phyloP scores from a whole-genome alignment of 2,888 invertebrate genomes.

The Tubiluchus corallicola region DNA sequence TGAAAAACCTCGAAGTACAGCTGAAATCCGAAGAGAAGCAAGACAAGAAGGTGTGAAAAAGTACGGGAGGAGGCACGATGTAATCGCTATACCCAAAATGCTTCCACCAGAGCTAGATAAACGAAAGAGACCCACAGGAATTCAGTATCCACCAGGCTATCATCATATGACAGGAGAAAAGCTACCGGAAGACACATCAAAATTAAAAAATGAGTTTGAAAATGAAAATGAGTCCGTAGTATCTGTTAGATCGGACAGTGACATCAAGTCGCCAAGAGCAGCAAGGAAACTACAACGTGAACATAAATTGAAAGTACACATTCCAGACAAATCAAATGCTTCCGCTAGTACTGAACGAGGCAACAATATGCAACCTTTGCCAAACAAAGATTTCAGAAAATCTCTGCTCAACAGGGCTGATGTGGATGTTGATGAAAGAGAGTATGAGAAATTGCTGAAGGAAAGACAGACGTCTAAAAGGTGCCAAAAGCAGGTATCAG shows the following conservation, averaged over 20 bases:
- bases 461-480: too few species aligned
- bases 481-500: too few species aligned
- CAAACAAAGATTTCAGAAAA: slow-evolving; percentile 54
- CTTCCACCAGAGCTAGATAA: not conserved
- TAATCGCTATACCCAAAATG: not conserved
- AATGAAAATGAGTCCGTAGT: not conserved
- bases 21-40: not conserved
- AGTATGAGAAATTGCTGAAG: not conserved
- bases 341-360: not conserved
- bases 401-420: slow-evolving; percentile 41
- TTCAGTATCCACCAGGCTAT: not conserved
- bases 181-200: not conserved
- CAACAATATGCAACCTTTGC: not conserved
- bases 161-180: not conserved
- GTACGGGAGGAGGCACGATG: not conserved
- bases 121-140: not conserved
- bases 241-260: not conserved
- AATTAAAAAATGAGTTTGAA: not conserved
- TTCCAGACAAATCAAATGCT: not conserved
- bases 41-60: not conserved
- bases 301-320: not conserved
- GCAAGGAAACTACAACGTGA: not conserved
- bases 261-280: not conserved
- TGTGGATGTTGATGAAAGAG: not conserved
- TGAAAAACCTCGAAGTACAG: not conserved